Base-by-base conservation (phyloP, 2,888 invertebrate species). In the Chaetoderma sp. region DNA sequence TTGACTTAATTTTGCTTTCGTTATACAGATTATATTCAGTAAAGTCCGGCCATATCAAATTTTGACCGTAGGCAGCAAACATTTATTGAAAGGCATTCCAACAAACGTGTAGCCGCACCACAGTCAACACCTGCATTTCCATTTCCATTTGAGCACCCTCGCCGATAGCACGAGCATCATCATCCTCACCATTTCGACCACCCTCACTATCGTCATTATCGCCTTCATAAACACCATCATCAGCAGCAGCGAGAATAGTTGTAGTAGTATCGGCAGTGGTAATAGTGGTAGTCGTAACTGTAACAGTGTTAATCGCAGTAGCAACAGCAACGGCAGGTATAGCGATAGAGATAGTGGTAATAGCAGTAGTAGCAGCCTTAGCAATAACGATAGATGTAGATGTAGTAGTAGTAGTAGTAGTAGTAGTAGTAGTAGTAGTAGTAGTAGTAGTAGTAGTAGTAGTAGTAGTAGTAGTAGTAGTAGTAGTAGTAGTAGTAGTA, bases 351-450 rank as follows among this genome's bases (percentile, higher is more conserved):
- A 30, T 28, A 54, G 54, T 28, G 28, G 30, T 28, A 28, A 30
- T 54, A 54, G 30, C 28, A 54, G 30, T 28, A 54, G 30, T 28
- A 54, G 54, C 21, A 54, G 30, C 21, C 16, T 23, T 54, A 28
- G 30, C 21, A 54, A 21, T 54, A 54, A 21, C 21, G 28, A 28
- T 28, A 54, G 30, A 13, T 13, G 30, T 28, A 54, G 28, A 16
- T 16, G 54, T 28, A 54, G 30, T 28, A 54, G 54, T 54, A 54
- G 30, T 28, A 54, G 30, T 54, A 54, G 30, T 28, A 49, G 21
- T 18, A 49, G 21, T 21, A 49, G 49, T 18, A 49, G 21, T 18
- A 49, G 49, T 49, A 49, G 21, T 21, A 49, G 21, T 49, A 49
- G 21, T 18, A 49, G 21, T 10, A 49, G 21, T 18, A 49, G 21